Conservation (phyloP, 2,797 vertebrate species). For the Oryzias dopingdopingensis region DNA sequence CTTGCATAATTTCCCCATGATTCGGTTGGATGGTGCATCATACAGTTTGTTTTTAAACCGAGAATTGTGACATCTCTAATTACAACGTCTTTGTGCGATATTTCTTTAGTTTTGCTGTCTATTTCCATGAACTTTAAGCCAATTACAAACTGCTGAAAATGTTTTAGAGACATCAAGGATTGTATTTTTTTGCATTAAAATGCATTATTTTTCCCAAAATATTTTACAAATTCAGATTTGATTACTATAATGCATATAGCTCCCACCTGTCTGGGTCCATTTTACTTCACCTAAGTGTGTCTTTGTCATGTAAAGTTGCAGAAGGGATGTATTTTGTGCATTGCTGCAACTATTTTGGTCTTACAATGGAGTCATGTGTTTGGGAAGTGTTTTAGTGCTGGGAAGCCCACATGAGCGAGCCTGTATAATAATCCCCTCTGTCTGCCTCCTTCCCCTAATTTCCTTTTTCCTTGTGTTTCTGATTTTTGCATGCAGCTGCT, state of each 20-base stretch:
- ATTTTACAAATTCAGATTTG: conserved; percentile 3
- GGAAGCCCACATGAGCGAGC: conserved; percentile 66
- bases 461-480: conserved; percentile 65
- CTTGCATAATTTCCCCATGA: no score
- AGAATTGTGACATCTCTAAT: no score
- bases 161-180: neutral
- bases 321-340: conserved; percentile 41
- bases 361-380: conserved; percentile 74
- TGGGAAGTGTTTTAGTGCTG: conserved; percentile 64
- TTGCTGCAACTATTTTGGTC: conserved; percentile 53
- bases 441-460: conserved; percentile 61
- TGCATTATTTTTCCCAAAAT: neutral
- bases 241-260: conserved; percentile 5
- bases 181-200: neutral
- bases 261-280: conserved; percentile 15
- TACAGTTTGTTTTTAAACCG: no score
- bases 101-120: no score
- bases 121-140: no score
- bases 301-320: conserved; percentile 5
- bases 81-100: no score
- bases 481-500: conserved; percentile 66
- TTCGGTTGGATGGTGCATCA: no score
- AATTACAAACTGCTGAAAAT: neutral
- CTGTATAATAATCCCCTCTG: conserved; percentile 76
- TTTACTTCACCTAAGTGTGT: conserved; percentile 5